Evolutionary conservation across 1,140 invertebrate species (phyloP).

Genomic region (Heliconius congener): DNA sequence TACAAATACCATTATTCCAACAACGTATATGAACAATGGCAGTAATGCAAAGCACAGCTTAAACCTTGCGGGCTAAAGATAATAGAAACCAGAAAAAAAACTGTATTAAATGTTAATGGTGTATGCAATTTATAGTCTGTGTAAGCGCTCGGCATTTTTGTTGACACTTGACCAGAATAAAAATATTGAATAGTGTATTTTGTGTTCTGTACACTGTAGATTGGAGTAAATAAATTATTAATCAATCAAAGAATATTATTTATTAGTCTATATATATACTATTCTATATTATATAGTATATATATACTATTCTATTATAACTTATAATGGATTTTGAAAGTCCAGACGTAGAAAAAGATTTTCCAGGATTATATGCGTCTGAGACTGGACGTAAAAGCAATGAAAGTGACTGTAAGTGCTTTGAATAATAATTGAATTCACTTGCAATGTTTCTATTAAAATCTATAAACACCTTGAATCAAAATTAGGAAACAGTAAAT

Average conservation of each 20-base stretch:
- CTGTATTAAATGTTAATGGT: background rate
- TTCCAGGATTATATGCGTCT: conserved; percentile 92
- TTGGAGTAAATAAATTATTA: background rate
- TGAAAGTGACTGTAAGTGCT: conserved; percentile 91
- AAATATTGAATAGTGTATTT: background rate
- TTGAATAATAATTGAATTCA: background rate
- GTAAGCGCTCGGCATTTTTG: background rate
- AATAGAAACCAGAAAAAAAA: too few species aligned
- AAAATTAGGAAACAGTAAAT: too few species aligned
- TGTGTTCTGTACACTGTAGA: background rate
- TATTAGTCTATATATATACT: background rate
- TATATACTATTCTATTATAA: background rate
- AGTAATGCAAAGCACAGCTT: too few species aligned
- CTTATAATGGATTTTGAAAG: conserved; percentile 92
- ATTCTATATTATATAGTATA: too few species aligned
- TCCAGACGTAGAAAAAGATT: conserved; percentile 94
- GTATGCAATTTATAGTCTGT: background rate
- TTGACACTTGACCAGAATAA: background rate
- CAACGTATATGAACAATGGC: too few species aligned
- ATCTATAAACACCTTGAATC: too few species aligned
- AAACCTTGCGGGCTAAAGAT: too few species aligned
- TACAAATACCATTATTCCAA: too few species aligned
- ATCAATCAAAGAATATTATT: background rate
- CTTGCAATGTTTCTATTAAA: background rate
- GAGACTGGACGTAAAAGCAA: conserved; percentile 89